A percentile compares a stretch with the other conserved stretches of the same genome.
These are phyloP conservation scores for Cyrtodaria siliqua DNA, from an alignment of 2,888 invertebrate genomes.

Conservation along the genomic window DNA sequence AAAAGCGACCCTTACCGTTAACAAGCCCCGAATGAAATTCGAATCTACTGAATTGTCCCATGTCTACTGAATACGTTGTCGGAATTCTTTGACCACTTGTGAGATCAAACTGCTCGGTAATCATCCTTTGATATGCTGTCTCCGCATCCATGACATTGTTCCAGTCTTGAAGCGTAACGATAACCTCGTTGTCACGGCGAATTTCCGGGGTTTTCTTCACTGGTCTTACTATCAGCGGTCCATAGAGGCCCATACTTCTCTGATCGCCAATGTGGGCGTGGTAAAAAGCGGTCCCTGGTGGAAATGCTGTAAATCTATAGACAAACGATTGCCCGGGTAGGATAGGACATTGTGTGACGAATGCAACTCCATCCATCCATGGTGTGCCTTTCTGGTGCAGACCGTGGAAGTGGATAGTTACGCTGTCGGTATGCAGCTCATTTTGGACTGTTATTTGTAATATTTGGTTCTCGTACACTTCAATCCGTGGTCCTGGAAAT, in stretches of 20 bases:
- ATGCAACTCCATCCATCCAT: slow-evolving; percentile 75
- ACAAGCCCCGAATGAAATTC: slow-evolving; percentile 65
- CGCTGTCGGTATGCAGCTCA: slow-evolving; percentile 63
- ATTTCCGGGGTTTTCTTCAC: not conserved
- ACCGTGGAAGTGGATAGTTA: slow-evolving; percentile 75
- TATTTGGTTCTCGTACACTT: slow-evolving; percentile 66
- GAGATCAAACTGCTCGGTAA: slow-evolving; percentile 58
- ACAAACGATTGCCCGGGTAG: slow-evolving; percentile 68
- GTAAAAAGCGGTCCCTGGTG: slow-evolving; percentile 68
- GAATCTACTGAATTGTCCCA: slow-evolving; percentile 44
- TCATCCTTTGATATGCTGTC: slow-evolving; percentile 52
- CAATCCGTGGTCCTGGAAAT: slow-evolving; percentile 75
- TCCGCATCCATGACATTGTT: slow-evolving; percentile 70
- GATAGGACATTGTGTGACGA: slow-evolving; percentile 76
- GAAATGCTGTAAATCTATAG: slow-evolving; percentile 66
- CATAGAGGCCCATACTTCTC: slow-evolving; percentile 69
- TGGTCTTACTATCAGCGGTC: slow-evolving; percentile 63
- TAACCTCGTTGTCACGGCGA: slow-evolving; percentile 8
- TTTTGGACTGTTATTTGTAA: slow-evolving; percentile 62
- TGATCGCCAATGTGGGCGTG: slow-evolving; percentile 73
- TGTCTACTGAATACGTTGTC: slow-evolving; percentile 47
- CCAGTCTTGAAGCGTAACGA: slow-evolving; percentile 73
- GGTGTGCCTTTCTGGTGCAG: slow-evolving; percentile 67
- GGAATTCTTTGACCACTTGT: slow-evolving; percentile 2
- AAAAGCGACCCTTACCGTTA: slow-evolving; percentile 74